Percentiles rank a stretch among this genome's conserved stretches.
Conservation (phyloP, 2,113 vertebrate genomes). For the Pipra filicauda region DNA sequence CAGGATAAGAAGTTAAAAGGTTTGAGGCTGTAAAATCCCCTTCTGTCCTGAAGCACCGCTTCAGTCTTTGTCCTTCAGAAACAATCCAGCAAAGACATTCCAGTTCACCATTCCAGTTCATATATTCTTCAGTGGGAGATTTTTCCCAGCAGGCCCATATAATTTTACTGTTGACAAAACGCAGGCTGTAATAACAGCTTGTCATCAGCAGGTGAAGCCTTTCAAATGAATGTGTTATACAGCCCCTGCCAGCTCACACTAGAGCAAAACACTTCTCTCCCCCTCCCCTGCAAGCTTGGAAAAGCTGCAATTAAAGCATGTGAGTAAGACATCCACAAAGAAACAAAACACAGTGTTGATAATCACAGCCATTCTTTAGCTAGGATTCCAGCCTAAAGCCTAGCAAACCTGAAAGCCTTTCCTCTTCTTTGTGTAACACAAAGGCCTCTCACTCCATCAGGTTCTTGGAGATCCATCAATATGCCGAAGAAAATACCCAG, state of each 20-base stretch:
- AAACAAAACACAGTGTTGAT: neutral
- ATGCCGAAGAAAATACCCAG: neutral
- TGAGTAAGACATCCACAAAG: conserved; percentile 23
- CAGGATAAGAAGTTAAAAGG: neutral
- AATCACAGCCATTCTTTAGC: neutral
- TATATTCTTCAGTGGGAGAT: neutral
- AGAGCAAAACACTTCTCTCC: neutral
- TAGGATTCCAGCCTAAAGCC: neutral
- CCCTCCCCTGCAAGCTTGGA: neutral
- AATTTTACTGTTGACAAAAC: neutral
- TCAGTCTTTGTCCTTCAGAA: neutral
- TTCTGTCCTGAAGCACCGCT: neutral
- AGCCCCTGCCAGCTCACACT: neutral
- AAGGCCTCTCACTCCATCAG: neutral
- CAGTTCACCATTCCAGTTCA: neutral
- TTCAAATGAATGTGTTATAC: neutral
- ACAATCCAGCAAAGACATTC: neutral
- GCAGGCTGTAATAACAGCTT: conserved; percentile 30
- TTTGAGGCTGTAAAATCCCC: neutral
- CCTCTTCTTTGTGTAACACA: neutral
- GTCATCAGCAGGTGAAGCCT: conserved; percentile 29
- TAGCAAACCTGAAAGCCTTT: neutral
- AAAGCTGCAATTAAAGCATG: conserved; percentile 42
- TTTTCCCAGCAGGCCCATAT: neutral
- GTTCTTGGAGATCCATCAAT: neutral